Evolutionary conservation across 2,888 invertebrate species (phyloP), one percentile per base, ranked within the genome.

Genomic region (Odontomyia ornata): DNA sequence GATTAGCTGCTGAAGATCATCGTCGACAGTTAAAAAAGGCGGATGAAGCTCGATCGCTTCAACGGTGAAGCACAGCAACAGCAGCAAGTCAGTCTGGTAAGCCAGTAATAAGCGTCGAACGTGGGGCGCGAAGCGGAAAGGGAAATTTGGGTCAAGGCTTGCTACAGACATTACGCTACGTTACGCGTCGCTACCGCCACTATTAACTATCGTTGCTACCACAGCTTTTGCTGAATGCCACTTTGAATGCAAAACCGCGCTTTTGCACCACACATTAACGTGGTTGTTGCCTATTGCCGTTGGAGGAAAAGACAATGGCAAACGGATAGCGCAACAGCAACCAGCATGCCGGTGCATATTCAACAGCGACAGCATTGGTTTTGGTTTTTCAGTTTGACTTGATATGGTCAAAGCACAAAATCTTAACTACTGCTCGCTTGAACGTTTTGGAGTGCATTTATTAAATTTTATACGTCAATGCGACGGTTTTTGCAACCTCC

Each of bases 91-190:
- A 13, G 46, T 9, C n/a, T n/a, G n/a, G n/a, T n/a, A n/a, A n/a
- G n/a, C n/a, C n/a, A n/a, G 27, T 47, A 25, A 47, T 30, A 15
- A 65, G 18, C 18, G 46, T 25, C 18, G 25, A 25, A 21, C 21
- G 56, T 25, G 30, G 27, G 30, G 27, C 56, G 72, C 52, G 73
- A 28, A 57, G 60, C 73, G 73, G 73, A 73, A 73, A 73, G 73
- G 73, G 73, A 73, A 60, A 73, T 60, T 47, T 73, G 73, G 73
- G 73, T 73, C 73, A 73, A 73, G 73, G 73, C 73, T 73, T 60
- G 73, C 23, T 57, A 60, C 71, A 52, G 84, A 82, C 82, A 72
- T 52, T 52, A 36, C 36, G 36, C 36, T 36, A 36, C 71, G 52
- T 30, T 69, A 69, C 47, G 69, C 69, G 18, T 36, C 65, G 9